Conservation (phyloP, 2,797 vertebrate species). For the Hydrocynus forskahlii region DNA sequence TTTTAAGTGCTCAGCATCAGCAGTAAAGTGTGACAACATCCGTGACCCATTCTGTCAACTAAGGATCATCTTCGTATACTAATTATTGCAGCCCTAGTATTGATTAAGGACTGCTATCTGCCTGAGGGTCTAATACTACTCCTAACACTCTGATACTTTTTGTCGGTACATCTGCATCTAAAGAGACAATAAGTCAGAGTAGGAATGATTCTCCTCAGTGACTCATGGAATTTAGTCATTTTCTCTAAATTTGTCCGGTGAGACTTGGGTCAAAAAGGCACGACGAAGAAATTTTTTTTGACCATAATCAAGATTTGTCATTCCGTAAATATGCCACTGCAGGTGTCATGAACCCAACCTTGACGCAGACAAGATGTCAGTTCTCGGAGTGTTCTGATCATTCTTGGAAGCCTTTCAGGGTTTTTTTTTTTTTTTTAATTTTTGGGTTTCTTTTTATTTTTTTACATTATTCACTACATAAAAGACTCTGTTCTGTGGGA, state of each 20-base stretch:
- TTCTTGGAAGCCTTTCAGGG: background rate
- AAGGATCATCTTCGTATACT: background rate
- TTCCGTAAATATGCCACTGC: background rate
- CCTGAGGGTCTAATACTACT: background rate
- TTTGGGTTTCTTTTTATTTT: background rate
- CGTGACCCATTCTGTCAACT: background rate
- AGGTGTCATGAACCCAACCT: background rate
- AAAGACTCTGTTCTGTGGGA: background rate
- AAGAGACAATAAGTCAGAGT: background rate
- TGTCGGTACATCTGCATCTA: constrained; percentile 5
- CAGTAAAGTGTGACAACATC: too few relatives aligned
- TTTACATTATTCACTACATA: background rate
- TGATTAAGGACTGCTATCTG: background rate
- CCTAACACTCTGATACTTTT: too few relatives aligned
- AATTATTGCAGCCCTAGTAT: background rate
- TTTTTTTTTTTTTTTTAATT: background rate
- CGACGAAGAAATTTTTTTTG: background rate
- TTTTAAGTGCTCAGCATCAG: too few relatives aligned
- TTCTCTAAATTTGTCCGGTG: background rate
- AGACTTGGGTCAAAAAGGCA: background rate
- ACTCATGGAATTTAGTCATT: background rate
- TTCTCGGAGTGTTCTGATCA: background rate
- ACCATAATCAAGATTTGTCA: background rate
- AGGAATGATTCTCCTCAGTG: background rate
- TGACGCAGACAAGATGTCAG: background rate